Base-by-base conservation (phyloP, 2,113 vertebrate genomes). In the Tachysurus vachellii region DNA sequence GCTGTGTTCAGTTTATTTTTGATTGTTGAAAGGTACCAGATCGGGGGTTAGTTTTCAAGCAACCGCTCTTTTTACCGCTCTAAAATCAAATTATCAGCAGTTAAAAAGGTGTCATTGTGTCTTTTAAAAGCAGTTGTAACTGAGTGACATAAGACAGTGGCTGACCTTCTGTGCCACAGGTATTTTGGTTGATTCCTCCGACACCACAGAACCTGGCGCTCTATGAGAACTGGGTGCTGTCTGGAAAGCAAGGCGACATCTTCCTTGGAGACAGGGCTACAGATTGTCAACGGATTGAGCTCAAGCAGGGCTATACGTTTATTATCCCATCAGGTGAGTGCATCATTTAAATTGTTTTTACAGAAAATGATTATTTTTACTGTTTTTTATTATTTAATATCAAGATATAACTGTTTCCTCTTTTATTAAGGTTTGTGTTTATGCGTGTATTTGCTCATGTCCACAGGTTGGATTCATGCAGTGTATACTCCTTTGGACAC, bases 201-300 rank as follows among this genome's bases (percentile, higher is more conserved):
- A 96, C 97, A 23, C 95, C 97, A 75, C 97, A 97, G 92, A 99
- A 99, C 92, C 93, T 99, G 94, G 98, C 99, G 93, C 96, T 98
- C 93, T 99, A 99, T 91, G 98, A 99, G 93, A 98, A 98, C 93
- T 99, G 98, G 98, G 97, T 99, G 92, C 95, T 99, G 91, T 99
- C 98, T 88, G 98, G 98, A 89, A 99, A 99, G 93, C 98, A 99
- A 91, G 98, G 98, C 80, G 98, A 99, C 92, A 98, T 99, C 92
- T 99, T 99, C 87, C 95, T 99, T 89, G 98, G 98, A 54, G 98
- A 99, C 93, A 96, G 96, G 89, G 98, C 97, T 89, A 94, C 95
- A 57, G 97, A 98, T 88, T 99, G 98, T 91, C 98, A 99, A 92
- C 96, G 98, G 93, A 97, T 99, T 82, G 96, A 97, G 90, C 97